phyloP scores from a whole-genome alignment of 2,797 vertebrate species.

The Thunnus albacares region DNA sequence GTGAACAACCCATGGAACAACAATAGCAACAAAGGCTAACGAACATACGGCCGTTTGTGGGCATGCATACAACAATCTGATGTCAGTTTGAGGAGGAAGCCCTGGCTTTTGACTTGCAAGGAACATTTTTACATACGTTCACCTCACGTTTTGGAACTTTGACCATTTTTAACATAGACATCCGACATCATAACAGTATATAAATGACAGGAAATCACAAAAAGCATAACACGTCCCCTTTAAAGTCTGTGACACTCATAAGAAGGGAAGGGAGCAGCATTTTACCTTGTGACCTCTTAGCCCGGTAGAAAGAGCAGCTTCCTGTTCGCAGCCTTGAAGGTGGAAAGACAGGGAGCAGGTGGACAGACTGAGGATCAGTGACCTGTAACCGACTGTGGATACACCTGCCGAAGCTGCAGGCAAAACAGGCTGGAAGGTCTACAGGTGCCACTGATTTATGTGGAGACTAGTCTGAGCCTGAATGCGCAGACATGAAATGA shows the following conservation, averaged over 20 bases:
- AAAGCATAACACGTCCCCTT: not conserved
- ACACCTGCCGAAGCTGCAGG: constrained; percentile 50
- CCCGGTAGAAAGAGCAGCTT: constrained; percentile 49
- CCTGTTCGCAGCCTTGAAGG: constrained; percentile 50
- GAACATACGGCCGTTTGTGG: too few relatives aligned
- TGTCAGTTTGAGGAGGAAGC: too few relatives aligned
- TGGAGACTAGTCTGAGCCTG: constrained; percentile 22
- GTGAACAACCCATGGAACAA: too few relatives aligned
- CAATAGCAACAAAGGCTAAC: too few relatives aligned
- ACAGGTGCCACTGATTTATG: not conserved
- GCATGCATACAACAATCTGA: too few relatives aligned
- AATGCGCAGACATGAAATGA: constrained; percentile 33
- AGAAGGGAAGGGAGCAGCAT: not conserved
- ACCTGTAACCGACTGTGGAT: constrained; percentile 48
- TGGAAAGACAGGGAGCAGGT: constrained; percentile 48
- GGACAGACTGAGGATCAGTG: constrained; percentile 45
- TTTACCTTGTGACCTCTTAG: constrained; percentile 41
- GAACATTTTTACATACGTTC: too few relatives aligned
- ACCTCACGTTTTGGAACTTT: too few relatives aligned
- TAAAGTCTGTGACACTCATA: constrained; percentile 7
- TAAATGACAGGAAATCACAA: not conserved
- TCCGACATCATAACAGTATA: not conserved
- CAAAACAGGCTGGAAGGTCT: constrained; percentile 34
- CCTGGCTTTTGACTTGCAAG: too few relatives aligned
- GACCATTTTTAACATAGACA: not conserved